phyloP scores from a whole-genome alignment of 2,888 invertebrate genomes.

The Argyresthia albistria region DNA sequence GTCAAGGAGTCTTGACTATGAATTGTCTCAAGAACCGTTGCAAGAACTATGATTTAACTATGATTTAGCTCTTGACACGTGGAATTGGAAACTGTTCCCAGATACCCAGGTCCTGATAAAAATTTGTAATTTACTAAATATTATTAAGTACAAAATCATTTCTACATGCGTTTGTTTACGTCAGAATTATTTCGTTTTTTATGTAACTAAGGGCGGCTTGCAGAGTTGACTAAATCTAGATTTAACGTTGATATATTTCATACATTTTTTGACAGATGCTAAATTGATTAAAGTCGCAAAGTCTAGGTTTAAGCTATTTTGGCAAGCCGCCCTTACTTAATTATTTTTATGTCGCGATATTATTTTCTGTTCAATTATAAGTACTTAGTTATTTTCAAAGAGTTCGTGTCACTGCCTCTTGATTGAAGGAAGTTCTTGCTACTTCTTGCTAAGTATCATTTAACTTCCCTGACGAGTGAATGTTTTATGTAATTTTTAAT shows the following conservation, averaged over 20 bases:
- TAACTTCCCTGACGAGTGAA: background rate
- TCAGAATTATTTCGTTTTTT: slow-evolving; percentile 14
- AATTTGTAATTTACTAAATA: slow-evolving; percentile 21
- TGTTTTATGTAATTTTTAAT: background rate
- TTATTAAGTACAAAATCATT: slow-evolving; percentile 22
- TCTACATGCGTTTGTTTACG: slow-evolving; percentile 16
- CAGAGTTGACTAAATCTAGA: no score
- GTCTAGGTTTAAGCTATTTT: no score
- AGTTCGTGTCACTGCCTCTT: slow-evolving; percentile 1
- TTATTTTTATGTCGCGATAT: background rate
- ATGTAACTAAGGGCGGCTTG: no score
- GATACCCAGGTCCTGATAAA: background rate
- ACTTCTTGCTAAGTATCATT: background rate
- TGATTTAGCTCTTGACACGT: no score
- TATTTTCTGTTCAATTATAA: background rate
- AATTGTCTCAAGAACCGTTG: slow-evolving; percentile 13
- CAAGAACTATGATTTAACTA: background rate
- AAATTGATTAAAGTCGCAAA: no score
- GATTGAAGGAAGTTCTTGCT: background rate
- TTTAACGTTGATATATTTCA: no score
- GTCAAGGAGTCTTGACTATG: slow-evolving; percentile 5
- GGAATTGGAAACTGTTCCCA: no score
- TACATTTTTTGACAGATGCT: no score
- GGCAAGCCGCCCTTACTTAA: no score
- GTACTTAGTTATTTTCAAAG: slow-evolving; percentile 1